Evolutionary conservation across 2,888 invertebrate species (phyloP), one percentile per base, ranked within the genome.

Genomic region (Cryptocheilus praepositus): DNA sequence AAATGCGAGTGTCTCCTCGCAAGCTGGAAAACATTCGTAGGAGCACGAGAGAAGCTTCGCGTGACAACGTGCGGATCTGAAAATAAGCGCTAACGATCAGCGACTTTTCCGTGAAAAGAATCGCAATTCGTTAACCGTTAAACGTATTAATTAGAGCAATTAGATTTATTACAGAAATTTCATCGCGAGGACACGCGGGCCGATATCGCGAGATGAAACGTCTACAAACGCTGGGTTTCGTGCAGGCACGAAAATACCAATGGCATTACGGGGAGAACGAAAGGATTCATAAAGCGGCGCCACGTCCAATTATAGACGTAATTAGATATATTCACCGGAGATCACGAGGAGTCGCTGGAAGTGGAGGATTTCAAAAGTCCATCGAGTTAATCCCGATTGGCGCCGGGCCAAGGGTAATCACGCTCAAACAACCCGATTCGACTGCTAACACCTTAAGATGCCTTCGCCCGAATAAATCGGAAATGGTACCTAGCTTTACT

Each of bases 321-420:
- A 49, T 49, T 49, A 49, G 49, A 49, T 49, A 18, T 18, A 49
- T 49, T 49, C 18, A 16, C 36, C 8, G 36, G 36, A 36, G 36
- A 36, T 36, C 36, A 36, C 36, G 36, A 36, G 36, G 36, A 36
- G 36, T 36, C 49, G n/a, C 49, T 16, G 49, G 36, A 36, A 36
- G 49, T 18, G 52, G 56, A 54, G 21, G 53, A 52, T 43, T 54
- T 63, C 54, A 61, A 70, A 73, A 68, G 70, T 74, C 59, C 73
- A 73, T 74, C 73, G 67, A 71, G 51, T 76, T 80, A 76, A 80
- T 81, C 74, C 69, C 52, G 64, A 56, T 71, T 79, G 81, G 81
- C 79, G 53, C 51, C 36, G 22, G 62, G 70, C 81, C 80, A 81
- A 79, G 72, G 64, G 72, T 70, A 79, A 73, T 70, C 67, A 73